phyloP scores from a whole-genome alignment of 2,888 invertebrate genomes.

The Synanthedon andrenaeformis region DNA sequence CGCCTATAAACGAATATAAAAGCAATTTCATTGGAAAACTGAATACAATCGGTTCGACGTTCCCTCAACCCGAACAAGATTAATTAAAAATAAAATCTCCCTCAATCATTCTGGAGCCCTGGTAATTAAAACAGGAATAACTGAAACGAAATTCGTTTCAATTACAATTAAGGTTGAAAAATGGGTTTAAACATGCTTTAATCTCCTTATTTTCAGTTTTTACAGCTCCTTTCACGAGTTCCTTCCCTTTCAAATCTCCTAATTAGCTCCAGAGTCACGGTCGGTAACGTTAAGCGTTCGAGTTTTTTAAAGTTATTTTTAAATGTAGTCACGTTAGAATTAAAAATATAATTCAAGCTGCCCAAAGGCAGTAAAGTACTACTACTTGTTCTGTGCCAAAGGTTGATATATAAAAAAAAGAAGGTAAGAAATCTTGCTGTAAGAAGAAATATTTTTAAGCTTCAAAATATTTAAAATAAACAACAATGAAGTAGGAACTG shows the following conservation, averaged over 20 bases:
- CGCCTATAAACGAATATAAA: constrained; percentile 15
- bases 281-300: neutral
- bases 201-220: constrained; percentile 21
- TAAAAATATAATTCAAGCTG: neutral
- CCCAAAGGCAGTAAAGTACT: no score
- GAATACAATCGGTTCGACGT: constrained; percentile 23
- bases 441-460: no score
- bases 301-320: no score
- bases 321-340: neutral
- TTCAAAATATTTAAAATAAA: no score
- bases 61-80: constrained; percentile 24
- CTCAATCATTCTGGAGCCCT: constrained; percentile 17
- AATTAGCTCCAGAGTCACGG: constrained; percentile 16
- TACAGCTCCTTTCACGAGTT: constrained; percentile 13
- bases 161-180: constrained; percentile 25
- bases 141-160: constrained; percentile 35
- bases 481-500: no score
- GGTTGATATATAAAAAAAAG: no score
- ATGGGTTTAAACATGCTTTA: constrained; percentile 16
- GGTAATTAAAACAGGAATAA: constrained; percentile 45
- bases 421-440: no score
- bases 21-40: constrained; percentile 21
- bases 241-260: constrained; percentile 7
- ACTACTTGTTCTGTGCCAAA: no score
- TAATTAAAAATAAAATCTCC: constrained; percentile 51